Percentiles rank a stretch among this genome's conserved stretches.
phyloP scores from a whole-genome alignment of 2,888 invertebrate species.

The Bruchidius siliquastri region DNA sequence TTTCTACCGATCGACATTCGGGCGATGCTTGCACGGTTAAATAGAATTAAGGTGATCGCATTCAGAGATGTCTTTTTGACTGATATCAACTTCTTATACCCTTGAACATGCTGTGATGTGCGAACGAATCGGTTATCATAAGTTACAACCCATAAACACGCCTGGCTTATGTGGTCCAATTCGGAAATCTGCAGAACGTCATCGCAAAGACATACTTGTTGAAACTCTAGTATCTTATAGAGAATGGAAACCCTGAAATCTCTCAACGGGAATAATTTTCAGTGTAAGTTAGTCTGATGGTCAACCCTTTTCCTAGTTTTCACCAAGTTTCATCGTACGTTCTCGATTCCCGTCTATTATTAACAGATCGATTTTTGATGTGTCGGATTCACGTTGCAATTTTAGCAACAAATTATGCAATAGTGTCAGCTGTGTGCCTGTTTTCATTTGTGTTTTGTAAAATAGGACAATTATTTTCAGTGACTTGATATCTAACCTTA shows the following conservation, averaged over 20 bases:
- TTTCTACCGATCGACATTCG: conserved; percentile 9
- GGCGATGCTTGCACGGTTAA: conserved; percentile 12
- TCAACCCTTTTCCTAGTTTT: conserved; percentile 5
- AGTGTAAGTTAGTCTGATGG: conserved; percentile 22
- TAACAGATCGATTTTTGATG: conserved; percentile 17
- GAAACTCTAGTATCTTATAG: conserved; percentile 10
- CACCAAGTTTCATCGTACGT: conserved; percentile 10
- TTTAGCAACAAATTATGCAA: conserved; percentile 22
- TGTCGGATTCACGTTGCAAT: conserved; percentile 11
- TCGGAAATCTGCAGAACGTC: conserved; percentile 15
- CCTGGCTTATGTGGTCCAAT: conserved; percentile 6
- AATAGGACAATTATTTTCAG: background rate
- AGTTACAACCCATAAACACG: conserved; percentile 5
- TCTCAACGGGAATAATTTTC: conserved; percentile 22
- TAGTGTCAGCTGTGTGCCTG: background rate
- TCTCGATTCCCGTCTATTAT: conserved; percentile 8
- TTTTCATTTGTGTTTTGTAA: background rate
- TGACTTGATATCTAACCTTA: background rate
- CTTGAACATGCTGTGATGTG: background rate
- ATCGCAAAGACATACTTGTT: conserved; percentile 17
- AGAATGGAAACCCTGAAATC: conserved; percentile 19
- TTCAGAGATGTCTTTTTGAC: conserved; percentile 6
- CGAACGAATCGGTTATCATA: background rate
- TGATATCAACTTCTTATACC: conserved; percentile 5
- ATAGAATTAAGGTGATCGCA: background rate